These are phyloP conservation scores for Zaprionus tsacasi DNA, from an alignment of 1,140 invertebrate species.

Conservation along the genomic window DNA sequence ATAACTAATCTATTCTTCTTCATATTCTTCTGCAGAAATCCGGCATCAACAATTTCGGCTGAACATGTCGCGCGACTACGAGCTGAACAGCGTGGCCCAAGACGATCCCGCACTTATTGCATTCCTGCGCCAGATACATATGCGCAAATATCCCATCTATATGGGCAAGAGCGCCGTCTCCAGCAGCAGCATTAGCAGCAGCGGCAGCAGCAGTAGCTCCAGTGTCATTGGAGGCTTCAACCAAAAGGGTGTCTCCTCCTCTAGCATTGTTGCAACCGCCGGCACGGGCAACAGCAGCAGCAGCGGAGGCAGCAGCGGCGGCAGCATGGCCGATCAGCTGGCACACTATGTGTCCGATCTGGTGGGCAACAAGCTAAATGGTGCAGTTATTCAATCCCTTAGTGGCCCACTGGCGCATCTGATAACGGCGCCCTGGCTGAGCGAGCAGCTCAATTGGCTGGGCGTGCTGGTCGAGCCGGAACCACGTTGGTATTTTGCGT, in stretches of 20 bases:
- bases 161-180: constrained; percentile 63
- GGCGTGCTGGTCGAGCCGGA: constrained; percentile 91
- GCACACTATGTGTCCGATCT: constrained; percentile 84
- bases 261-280: constrained; percentile 34
- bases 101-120: constrained; percentile 89
- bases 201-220: constrained; percentile 34
- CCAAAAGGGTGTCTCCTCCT: neutral
- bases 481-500: constrained; percentile 88
- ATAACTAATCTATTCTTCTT: constrained; percentile 13
- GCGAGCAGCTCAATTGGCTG: constrained; percentile 89
- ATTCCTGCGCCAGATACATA: constrained; percentile 88
- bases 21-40: constrained; percentile 84
- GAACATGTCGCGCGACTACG: constrained; percentile 91
- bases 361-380: constrained; percentile 85
- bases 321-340: constrained; percentile 79
- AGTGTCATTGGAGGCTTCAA: neutral
- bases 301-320: constrained; percentile 6
- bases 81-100: constrained; percentile 88
- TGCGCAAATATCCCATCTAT: constrained; percentile 85
- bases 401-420: constrained; percentile 84
- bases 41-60: constrained; percentile 88
- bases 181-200: constrained; percentile 49
- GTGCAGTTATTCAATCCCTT: constrained; percentile 86
- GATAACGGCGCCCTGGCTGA: constrained; percentile 86
- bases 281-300: constrained; percentile 35